Evolutionary conservation across 2,888 invertebrate genomes (phyloP).

Genomic region (Lasioglossum vierecki): DNA sequence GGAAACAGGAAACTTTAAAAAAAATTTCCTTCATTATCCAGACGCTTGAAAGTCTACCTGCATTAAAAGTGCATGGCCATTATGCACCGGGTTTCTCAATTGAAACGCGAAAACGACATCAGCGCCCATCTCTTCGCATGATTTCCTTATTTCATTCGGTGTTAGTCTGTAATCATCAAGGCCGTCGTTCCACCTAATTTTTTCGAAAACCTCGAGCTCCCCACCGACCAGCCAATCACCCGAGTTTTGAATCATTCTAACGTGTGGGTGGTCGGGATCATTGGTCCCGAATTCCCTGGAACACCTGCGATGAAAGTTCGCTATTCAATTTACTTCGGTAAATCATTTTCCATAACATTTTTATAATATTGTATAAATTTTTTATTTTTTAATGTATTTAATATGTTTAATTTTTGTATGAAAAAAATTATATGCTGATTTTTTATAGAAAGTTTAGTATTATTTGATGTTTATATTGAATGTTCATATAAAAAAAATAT

Average conservation of each 20-base stretch:
- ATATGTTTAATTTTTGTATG: too few species aligned
- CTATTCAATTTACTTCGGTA: not conserved
- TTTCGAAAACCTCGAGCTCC: constrained; percentile 93
- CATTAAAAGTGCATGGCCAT: constrained; percentile 98
- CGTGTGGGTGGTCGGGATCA: constrained; percentile 93
- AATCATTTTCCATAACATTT: not conserved
- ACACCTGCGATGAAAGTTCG: constrained; percentile 81
- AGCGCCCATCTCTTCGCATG: constrained; percentile 92
- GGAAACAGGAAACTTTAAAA: not conserved
- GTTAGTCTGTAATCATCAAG: constrained; percentile 96
- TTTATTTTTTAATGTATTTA: too few species aligned
- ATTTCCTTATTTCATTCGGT: constrained; percentile 93
- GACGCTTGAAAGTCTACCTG: constrained; percentile 85
- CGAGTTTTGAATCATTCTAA: constrained; percentile 95
- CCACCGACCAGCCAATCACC: constrained; percentile 98
- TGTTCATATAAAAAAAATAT: too few species aligned
- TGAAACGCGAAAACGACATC: constrained; percentile 99
- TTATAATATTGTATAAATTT: too few species aligned
- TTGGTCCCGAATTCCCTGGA: constrained; percentile 96
- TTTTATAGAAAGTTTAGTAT: too few species aligned
- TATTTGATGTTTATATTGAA: too few species aligned
- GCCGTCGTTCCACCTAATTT: constrained; percentile 96
- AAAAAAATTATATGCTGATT: too few species aligned
- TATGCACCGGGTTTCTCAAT: constrained; percentile 98
- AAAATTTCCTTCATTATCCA: fast-evolving